Conservation (phyloP, 2,113 vertebrate genomes). For the Amphiprion ocellaris region DNA sequence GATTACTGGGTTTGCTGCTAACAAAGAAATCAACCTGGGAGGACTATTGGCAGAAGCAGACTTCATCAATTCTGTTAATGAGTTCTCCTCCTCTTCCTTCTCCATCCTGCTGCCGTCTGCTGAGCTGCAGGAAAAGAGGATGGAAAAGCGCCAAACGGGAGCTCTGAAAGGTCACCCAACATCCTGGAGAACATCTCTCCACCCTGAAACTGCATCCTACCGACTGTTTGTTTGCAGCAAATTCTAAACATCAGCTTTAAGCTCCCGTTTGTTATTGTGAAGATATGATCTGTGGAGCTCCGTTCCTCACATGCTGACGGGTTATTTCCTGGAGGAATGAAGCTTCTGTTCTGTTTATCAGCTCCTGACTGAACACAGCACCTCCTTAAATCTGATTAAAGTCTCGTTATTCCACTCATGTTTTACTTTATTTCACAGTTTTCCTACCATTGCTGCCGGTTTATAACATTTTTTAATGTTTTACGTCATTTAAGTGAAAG, state of each 20-base stretch:
- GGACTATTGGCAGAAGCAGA: conserved; percentile 61
- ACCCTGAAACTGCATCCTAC: background rate
- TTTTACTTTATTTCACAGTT: no score
- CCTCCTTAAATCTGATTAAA: no score
- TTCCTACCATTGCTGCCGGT: no score
- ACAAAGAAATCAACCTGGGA: conserved; percentile 66
- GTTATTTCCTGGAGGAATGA: conserved; percentile 50
- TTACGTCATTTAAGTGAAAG: no score
- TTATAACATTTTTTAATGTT: no score
- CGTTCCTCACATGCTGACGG: conserved; percentile 61
- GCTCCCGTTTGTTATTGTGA: conserved; percentile 32
- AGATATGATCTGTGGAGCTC: conserved; percentile 47
- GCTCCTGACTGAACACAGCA: no score
- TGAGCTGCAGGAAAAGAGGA: conserved; percentile 40
- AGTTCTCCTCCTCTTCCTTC: conserved; percentile 39
- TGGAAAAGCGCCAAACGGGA: conserved; percentile 17
- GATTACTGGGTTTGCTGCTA: conserved; percentile 66
- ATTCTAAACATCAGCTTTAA: conserved; percentile 39
- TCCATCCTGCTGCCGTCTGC: conserved; percentile 41
- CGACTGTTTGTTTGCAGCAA: conserved; percentile 10
- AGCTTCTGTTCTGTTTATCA: no score
- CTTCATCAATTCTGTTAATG: conserved; percentile 73
- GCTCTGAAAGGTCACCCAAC: conserved; percentile 58
- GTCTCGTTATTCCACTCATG: no score
- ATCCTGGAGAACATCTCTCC: conserved; percentile 26